These are phyloP conservation scores for Alligator mississippiensis DNA, from an alignment of 2,113 vertebrate genomes.

Conservation along the genomic window DNA sequence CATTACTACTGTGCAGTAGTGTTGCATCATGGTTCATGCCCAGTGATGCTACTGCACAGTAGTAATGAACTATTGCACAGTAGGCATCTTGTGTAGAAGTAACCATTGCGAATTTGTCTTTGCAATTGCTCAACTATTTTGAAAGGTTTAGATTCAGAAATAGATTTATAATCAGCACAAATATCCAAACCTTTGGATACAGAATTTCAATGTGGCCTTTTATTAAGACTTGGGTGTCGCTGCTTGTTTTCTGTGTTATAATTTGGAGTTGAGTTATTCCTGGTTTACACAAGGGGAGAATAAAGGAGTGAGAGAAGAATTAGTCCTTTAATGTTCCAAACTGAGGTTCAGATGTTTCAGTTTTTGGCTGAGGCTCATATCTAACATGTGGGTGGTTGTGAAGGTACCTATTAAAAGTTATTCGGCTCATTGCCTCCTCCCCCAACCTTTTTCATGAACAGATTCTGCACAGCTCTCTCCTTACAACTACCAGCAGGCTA, in stretches of 20 bases:
- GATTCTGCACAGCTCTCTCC: background rate
- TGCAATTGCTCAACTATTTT: background rate
- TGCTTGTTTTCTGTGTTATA: too few relatives aligned
- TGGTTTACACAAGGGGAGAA: constrained; percentile 35
- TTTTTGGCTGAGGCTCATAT: constrained; percentile 8
- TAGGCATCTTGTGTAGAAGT: too few relatives aligned
- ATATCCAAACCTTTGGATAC: constrained; percentile 16
- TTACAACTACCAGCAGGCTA: constrained; percentile 56
- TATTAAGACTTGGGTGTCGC: background rate
- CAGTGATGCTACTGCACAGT: too few relatives aligned
- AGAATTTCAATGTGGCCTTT: background rate
- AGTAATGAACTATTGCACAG: too few relatives aligned
- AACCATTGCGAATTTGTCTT: background rate
- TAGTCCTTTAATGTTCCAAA: background rate
- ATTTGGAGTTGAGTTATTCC: constrained; percentile 38
- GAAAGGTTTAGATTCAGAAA: constrained; percentile 17
- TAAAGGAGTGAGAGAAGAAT: background rate
- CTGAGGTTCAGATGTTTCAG: background rate
- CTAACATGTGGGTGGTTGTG: background rate
- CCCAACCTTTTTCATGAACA: constrained; percentile 16
- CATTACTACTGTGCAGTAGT: too few relatives aligned
- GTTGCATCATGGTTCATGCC: too few relatives aligned
- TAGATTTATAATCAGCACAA: constrained; percentile 38
- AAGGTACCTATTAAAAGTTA: constrained; percentile 33
- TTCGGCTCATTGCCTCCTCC: constrained; percentile 20